A percentile compares a stretch with the other conserved stretches of the same genome.
phyloP scores from a whole-genome alignment of 1,140 invertebrate species.

The Brachionus sp. region DNA sequence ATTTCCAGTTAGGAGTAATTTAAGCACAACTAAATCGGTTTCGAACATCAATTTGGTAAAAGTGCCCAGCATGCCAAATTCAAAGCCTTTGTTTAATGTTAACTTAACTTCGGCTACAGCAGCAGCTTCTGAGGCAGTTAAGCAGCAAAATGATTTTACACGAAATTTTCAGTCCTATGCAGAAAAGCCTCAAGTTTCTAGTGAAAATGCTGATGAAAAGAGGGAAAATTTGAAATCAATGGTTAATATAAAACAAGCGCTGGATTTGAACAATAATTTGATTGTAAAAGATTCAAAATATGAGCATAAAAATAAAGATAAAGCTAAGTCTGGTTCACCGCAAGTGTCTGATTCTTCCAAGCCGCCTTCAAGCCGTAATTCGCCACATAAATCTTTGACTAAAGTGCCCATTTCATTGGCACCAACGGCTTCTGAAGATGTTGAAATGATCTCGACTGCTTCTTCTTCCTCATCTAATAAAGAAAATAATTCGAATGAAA shows the following conservation, averaged over 20 bases:
- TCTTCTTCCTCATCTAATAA: slow-evolving; percentile 23
- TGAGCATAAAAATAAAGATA: background rate
- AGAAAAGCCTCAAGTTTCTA: background rate
- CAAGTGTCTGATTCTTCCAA: background rate
- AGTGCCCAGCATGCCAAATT: background rate
- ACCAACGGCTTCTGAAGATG: background rate
- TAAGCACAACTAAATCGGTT: slow-evolving; percentile 2
- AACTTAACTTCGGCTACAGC: slow-evolving; percentile 21
- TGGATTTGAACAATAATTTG: background rate
- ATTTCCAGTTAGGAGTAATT: background rate
- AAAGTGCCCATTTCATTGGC: background rate
- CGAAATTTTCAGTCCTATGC: background rate
- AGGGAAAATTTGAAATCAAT: background rate
- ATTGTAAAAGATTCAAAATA: background rate
- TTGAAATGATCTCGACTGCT: slow-evolving; percentile 1
- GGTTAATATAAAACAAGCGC: background rate
- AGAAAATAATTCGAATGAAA: slow-evolving; percentile 17
- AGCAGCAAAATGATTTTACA: background rate
- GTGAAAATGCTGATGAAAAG: background rate
- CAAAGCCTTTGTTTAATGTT: background rate
- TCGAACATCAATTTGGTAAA: slow-evolving; percentile 11
- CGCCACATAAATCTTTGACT: background rate
- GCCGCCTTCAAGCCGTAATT: background rate
- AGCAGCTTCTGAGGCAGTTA: slow-evolving; percentile 6
- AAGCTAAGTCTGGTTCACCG: background rate